These are phyloP conservation scores for Andinoacara biseriatus DNA, from an alignment of 2,113 vertebrate species.

Conservation along the genomic window DNA sequence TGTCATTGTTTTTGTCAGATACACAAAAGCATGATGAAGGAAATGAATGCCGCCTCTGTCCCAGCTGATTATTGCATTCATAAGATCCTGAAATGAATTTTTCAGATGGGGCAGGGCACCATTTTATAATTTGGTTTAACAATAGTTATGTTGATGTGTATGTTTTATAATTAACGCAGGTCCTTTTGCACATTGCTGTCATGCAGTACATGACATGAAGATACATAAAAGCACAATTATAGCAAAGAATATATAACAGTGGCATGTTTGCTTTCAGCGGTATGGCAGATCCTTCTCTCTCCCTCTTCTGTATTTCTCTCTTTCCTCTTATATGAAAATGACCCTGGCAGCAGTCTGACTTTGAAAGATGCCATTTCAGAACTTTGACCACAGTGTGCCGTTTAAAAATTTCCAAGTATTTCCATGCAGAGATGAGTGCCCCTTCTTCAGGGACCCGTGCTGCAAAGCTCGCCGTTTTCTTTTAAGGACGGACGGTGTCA, in stretches of 20 bases:
- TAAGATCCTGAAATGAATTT: slow-evolving; percentile 13
- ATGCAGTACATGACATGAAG: background rate
- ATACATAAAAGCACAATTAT: slow-evolving; percentile 71
- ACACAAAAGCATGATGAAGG: slow-evolving; percentile 70
- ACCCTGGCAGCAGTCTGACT: slow-evolving; percentile 48
- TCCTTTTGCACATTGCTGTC: background rate
- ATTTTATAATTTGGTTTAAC: slow-evolving; percentile 51
- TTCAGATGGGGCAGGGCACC: slow-evolving; percentile 50
- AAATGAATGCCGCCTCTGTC: slow-evolving; percentile 49
- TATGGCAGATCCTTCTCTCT: slow-evolving; percentile 43
- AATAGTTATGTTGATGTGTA: slow-evolving; percentile 72
- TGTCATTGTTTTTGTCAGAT: slow-evolving; percentile 53
- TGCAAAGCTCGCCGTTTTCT: background rate
- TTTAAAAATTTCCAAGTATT: background rate
- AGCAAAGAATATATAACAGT: slow-evolving; percentile 40
- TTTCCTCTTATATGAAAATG: slow-evolving; percentile 44
- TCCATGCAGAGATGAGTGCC: no score
- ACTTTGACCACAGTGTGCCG: background rate
- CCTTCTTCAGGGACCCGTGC: no score
- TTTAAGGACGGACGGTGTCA: background rate
- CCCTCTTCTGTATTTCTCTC: slow-evolving; percentile 62
- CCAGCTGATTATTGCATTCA: slow-evolving; percentile 44
- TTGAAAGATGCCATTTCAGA: slow-evolving; percentile 40
- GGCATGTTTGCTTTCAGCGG: slow-evolving; percentile 71
- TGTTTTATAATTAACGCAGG: slow-evolving; percentile 6